phyloP scores from a whole-genome alignment of 2,113 vertebrate species.

The Todiramphus chloris region DNA sequence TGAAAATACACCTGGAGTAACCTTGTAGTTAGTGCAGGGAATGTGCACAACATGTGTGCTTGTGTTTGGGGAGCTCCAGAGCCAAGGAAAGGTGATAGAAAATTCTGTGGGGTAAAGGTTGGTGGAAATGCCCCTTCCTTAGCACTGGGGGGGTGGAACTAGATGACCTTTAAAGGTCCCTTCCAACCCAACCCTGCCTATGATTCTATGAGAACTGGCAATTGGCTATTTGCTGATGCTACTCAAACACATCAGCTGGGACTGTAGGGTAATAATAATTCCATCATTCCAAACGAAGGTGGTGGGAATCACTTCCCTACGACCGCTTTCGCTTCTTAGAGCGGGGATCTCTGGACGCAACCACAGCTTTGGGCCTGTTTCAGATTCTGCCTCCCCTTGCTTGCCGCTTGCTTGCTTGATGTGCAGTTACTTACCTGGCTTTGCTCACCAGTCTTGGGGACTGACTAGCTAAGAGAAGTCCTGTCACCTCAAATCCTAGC shows the following conservation, averaged over 20 bases:
- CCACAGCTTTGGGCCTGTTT: not conserved
- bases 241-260: not conserved
- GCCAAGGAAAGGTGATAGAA: not conserved
- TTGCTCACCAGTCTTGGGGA: not conserved
- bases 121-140: not conserved
- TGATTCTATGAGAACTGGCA: too few species aligned
- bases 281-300: not conserved
- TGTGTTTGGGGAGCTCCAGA: not conserved
- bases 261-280: not conserved
- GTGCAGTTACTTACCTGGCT: not conserved
- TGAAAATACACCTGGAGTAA: not conserved
- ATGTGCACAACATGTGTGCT: too few species aligned
- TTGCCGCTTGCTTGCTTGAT: slow-evolving; percentile 1
- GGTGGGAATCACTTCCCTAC: not conserved
- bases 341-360: not conserved
- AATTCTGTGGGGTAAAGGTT: not conserved
- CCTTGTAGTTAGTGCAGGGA: not conserved
- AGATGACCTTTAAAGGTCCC: not conserved
- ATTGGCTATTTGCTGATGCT: too few species aligned
- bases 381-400: not conserved
- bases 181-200: not conserved
- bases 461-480: not conserved
- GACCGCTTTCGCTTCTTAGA: not conserved
- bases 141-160: not conserved
- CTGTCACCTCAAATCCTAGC: not conserved